These are phyloP conservation scores for Rhinella marina DNA, from an alignment of 2,797 vertebrate genomes.

Conservation along the genomic window DNA sequence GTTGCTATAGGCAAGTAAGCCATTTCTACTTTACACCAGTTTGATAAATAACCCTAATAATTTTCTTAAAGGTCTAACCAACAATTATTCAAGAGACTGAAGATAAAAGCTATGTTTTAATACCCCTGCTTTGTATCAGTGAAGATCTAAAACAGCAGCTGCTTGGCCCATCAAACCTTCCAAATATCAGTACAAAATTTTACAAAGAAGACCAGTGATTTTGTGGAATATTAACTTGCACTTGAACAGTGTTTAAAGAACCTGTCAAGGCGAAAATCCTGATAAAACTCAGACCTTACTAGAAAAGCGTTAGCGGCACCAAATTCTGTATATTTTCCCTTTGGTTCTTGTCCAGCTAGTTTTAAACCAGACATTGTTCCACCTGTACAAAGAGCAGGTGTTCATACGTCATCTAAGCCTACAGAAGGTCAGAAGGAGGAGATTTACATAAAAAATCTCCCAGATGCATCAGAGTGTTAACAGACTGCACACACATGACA, in stretches of 20 bases:
- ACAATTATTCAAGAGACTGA: too few species aligned
- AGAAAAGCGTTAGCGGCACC: background rate
- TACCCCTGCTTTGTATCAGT: too few species aligned
- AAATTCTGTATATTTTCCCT: slow-evolving; percentile 10
- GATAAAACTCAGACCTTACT: background rate
- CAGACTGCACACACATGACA: background rate
- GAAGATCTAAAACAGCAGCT: background rate
- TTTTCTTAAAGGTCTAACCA: too few species aligned
- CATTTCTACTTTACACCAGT: too few species aligned
- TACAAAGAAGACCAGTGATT: background rate
- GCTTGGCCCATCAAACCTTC: background rate
- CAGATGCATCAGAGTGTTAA: slow-evolving; percentile 5
- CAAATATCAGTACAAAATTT: background rate
- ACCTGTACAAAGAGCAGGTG: slow-evolving; percentile 20
- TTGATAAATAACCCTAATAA: too few species aligned
- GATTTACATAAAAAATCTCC: background rate
- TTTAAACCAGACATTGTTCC: slow-evolving; percentile 24
- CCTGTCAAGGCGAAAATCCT: background rate
- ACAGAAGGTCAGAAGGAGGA: background rate
- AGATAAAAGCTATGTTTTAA: too few species aligned
- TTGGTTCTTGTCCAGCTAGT: background rate
- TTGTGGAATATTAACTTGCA: background rate
- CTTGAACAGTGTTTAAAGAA: background rate
- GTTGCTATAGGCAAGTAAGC: too few species aligned
- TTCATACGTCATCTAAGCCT: slow-evolving; percentile 14